Evolutionary conservation across 2,888 invertebrate species (phyloP).

Genomic region (Drosophila barbarae): DNA sequence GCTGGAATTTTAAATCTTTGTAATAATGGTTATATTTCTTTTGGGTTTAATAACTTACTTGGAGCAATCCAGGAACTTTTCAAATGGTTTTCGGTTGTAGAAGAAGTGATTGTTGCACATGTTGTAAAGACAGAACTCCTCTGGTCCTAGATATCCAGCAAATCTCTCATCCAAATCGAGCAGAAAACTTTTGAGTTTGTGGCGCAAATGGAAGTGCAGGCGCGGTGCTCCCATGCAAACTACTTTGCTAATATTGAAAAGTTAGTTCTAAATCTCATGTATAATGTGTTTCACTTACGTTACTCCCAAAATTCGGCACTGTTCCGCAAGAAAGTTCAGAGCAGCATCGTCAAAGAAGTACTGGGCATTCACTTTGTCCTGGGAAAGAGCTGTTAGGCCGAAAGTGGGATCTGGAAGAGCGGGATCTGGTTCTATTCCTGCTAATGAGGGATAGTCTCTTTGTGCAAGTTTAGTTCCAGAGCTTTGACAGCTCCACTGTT

Average conservation of each 20-base stretch:
- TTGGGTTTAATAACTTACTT: constrained; percentile 76
- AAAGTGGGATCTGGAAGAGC: constrained; percentile 82
- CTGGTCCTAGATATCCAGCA: constrained; percentile 83
- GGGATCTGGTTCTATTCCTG: neutral
- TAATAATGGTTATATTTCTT: neutral
- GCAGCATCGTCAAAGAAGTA: constrained; percentile 89
- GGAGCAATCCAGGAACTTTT: constrained; percentile 83
- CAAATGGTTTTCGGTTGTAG: constrained; percentile 82
- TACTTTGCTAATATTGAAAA: constrained; percentile 81
- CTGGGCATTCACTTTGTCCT: constrained; percentile 92
- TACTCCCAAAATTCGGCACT: constrained; percentile 83
- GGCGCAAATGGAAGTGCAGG: constrained; percentile 84
- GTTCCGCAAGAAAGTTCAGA: constrained; percentile 83
- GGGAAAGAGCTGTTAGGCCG: constrained; percentile 85
- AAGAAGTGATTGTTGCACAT: constrained; percentile 95
- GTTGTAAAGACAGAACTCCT: constrained; percentile 90
- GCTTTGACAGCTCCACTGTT: constrained; percentile 39
- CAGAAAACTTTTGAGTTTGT: constrained; percentile 83
- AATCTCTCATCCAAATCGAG: constrained; percentile 91
- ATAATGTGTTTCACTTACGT: constrained; percentile 78
- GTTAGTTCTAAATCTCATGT: neutral
- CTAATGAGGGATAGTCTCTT: constrained; percentile 38
- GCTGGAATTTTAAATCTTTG: constrained; percentile 56
- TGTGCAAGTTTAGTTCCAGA: neutral
- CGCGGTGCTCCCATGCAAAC: constrained; percentile 93